Base-by-base conservation (phyloP, 2,113 vertebrate species). In the Cyanoramphus novaezelandiae region DNA sequence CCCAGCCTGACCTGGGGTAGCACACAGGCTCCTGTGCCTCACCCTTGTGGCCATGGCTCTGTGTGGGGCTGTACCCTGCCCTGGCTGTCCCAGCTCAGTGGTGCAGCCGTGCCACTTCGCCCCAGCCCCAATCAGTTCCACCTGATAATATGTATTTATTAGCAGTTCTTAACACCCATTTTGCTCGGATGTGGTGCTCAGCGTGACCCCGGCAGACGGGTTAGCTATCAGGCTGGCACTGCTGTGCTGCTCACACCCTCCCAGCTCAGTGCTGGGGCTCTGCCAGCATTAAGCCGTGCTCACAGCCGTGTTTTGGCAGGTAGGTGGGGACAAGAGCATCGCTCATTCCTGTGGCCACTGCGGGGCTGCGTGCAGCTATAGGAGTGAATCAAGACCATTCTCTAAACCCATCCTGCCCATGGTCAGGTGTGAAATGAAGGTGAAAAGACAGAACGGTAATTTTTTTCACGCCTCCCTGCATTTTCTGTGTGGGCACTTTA, bases 311-410 rank as follows among this genome's bases (percentile, higher is more conserved):
- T 64, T 94, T 90, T 52, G 92, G 44, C 78, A 87, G n/a, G 49
- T 50, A 27, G 19, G 7, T 44, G 72, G 52, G 86, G 63, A 91
- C 11, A 69, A 89, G 35, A 77, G 68, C 53, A 59, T 6, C 3
- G 0, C 33, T 35, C 27, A 6, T 0, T 17, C 23, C n/a, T 1
- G 0, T 17, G 76, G 39, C 65, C 4, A 2, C 13, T 3, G 69
- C 47, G 8, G 47, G 59, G 39, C 49, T 49, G 23, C 1, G 3
- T 13, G 44, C 2, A 8, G 43, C 44, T 13, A 1, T 9, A 23
- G 37, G 53, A 69, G 21, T 1, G 4, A n/a, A 24, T 55, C 83
- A 62, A 64, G 80, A 43, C 17, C 0, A 1, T 18, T 33, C 76
- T 67, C 41, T 33, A 74, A 59, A 64, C 10, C 17, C 67, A 50